A percentile compares a stretch with the other conserved stretches of the same genome.
phyloP scores from a whole-genome alignment of 2,797 vertebrate genomes.

The Sebastes melanostomus region DNA sequence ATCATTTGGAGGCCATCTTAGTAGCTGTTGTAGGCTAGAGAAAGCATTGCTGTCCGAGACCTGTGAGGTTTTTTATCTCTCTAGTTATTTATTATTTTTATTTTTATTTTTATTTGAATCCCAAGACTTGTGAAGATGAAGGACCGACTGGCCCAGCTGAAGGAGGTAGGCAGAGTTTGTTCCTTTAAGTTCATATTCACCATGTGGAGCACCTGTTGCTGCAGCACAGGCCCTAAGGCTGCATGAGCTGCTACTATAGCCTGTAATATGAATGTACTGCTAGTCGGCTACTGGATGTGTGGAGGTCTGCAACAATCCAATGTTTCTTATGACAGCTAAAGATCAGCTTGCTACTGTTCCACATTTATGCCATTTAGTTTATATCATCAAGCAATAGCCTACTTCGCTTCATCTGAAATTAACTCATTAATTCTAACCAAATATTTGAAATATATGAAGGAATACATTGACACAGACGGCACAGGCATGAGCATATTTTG shows the following conservation, averaged over 20 bases:
- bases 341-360: not conserved
- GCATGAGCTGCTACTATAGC: too few species aligned
- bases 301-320: not conserved
- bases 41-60: not conserved
- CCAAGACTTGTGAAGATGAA: conserved; percentile 72
- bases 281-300: not conserved
- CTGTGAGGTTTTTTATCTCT: not conserved
- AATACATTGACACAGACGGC: not conserved
- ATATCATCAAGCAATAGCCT: not conserved
- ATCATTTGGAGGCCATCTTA: conserved; percentile 41
- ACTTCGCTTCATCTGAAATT: not conserved
- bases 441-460: not conserved
- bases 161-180: conserved; percentile 69
- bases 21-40: conserved; percentile 5
- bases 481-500: not conserved
- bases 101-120: not conserved
- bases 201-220: conserved; percentile 12
- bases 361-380: not conserved
- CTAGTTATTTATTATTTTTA: not conserved
- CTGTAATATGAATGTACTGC: not conserved
- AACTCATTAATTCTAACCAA: not conserved
- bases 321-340: not conserved
- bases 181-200: not conserved
- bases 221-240: not conserved
- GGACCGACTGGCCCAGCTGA: conserved; percentile 83